A percentile compares a stretch with the other conserved stretches of the same genome.
phyloP scores from a whole-genome alignment of 2,797 vertebrate genomes.

The Anas acuta region DNA sequence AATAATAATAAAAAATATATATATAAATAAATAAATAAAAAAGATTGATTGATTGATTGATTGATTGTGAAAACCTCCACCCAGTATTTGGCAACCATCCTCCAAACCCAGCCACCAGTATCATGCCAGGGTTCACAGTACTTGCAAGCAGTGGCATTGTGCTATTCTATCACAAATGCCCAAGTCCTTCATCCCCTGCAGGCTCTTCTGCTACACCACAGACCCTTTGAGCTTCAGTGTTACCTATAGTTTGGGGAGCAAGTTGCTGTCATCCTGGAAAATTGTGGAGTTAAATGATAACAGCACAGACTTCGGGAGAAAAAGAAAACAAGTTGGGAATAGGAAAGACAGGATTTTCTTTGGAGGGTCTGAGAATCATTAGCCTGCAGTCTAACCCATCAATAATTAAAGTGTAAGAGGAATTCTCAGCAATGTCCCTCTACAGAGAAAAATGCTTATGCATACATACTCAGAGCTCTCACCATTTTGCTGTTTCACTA shows the following conservation, averaged over 20 bases:
- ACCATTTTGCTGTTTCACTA: background rate
- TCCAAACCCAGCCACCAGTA: background rate
- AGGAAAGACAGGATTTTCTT: background rate
- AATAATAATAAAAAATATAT: too few relatives aligned
- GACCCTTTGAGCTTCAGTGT: background rate
- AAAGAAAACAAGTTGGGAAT: background rate
- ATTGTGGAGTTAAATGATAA: background rate
- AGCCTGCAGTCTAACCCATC: background rate
- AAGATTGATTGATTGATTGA: too few relatives aligned
- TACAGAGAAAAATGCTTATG: background rate
- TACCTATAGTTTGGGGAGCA: background rate
- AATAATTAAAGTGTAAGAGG: constrained; percentile 20
- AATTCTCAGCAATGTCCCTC: background rate
- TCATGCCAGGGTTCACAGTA: background rate
- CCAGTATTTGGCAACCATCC: background rate
- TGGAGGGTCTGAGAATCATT: background rate
- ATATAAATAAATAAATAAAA: too few relatives aligned
- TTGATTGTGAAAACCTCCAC: background rate
- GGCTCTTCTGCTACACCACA: background rate
- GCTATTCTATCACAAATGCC: background rate
- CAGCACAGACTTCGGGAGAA: background rate
- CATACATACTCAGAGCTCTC: background rate
- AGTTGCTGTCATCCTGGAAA: background rate
- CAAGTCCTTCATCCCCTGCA: background rate
- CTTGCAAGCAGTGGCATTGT: background rate